Conservation (phyloP, 2,113 vertebrate species). For the Elachura formosa region DNA sequence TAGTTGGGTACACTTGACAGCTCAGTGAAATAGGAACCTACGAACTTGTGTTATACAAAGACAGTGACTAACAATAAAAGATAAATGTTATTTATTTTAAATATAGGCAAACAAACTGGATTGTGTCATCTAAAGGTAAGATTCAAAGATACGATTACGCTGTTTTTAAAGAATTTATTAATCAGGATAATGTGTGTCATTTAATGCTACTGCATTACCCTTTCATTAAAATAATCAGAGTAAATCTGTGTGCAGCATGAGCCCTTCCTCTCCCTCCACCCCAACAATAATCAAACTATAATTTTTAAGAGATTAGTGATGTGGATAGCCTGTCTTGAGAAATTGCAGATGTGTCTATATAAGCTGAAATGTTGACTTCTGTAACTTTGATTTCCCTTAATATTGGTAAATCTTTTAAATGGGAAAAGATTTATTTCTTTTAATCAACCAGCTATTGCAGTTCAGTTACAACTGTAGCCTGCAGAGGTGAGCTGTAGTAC, state of each 20-base stretch:
- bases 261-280: fast-evolving
- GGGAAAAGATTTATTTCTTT: neutral
- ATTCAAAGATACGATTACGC: neutral
- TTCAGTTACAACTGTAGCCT: neutral
- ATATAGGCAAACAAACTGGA: neutral
- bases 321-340: neutral
- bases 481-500: neutral
- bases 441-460: neutral
- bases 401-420: neutral
- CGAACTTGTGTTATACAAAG: neutral
- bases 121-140: neutral
- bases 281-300: neutral
- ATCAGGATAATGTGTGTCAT: neutral
- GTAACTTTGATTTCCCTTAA: neutral
- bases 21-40: neutral
- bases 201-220: neutral
- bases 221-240: neutral
- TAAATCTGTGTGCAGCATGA: neutral
- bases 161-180: neutral
- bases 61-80: neutral
- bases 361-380: neutral
- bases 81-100: neutral
- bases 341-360: neutral
- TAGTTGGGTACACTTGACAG: neutral
- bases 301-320: neutral